Conservation (phyloP, 2,888 invertebrate genomes). For the Lottia scabra region DNA sequence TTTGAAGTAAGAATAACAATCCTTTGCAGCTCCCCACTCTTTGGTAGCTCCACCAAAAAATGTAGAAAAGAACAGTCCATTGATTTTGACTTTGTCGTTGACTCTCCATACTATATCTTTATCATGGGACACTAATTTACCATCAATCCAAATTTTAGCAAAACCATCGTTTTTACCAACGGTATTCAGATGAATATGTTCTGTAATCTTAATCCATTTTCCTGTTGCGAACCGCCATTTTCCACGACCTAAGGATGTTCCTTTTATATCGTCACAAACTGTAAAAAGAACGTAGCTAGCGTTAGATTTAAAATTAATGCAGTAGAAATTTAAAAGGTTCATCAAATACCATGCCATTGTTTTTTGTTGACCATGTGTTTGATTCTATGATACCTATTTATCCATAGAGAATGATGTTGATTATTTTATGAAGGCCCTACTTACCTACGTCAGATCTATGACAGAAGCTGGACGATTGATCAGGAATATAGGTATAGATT, state of each 20-base stretch:
- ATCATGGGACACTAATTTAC: slow-evolving; percentile 24
- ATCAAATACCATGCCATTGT: too few relatives aligned
- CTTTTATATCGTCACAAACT: slow-evolving; percentile 15
- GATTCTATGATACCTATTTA: too few relatives aligned
- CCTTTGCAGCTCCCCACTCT: slow-evolving; percentile 40
- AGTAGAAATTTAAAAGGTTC: too few relatives aligned
- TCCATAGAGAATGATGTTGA: too few relatives aligned
- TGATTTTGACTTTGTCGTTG: slow-evolving; percentile 33
- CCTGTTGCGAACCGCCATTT: slow-evolving; percentile 27
- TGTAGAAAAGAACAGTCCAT: slow-evolving; percentile 50
- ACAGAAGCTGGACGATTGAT: neutral
- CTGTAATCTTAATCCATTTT: slow-evolving; percentile 43
- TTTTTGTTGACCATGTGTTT: too few relatives aligned
- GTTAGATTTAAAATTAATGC: too few relatives aligned
- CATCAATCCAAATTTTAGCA: slow-evolving; percentile 41
- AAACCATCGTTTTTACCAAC: slow-evolving; percentile 37
- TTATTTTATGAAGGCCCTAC: too few relatives aligned
- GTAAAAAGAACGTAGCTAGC: neutral
- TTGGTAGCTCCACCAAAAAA: slow-evolving; percentile 47
- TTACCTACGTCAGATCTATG: slow-evolving; percentile 19
- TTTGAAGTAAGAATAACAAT: slow-evolving; percentile 47
- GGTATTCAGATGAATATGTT: slow-evolving; percentile 46
- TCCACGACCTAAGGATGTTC: slow-evolving; percentile 31
- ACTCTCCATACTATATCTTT: slow-evolving; percentile 36
- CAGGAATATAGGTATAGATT: slow-evolving; percentile 43